A percentile compares a stretch with the other conserved stretches of the same genome.
Evolutionary conservation across 2,113 vertebrate species (phyloP).

Genomic region (Tachysurus vachellii): DNA sequence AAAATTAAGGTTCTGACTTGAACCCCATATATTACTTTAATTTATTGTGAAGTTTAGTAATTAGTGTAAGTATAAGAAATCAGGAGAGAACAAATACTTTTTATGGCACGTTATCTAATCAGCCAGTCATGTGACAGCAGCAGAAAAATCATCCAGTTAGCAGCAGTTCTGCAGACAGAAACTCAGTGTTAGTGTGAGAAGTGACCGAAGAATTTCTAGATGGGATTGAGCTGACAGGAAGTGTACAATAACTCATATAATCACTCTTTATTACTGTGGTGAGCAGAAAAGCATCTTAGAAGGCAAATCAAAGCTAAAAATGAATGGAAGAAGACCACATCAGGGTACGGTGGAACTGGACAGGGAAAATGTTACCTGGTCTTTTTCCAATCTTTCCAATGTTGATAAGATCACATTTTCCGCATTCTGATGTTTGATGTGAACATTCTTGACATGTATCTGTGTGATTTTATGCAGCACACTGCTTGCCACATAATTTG

Average conservation of each 20-base stretch:
- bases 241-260: neutral
- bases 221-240: neutral
- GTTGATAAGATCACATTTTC: neutral
- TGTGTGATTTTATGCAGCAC: neutral
- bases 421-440: neutral
- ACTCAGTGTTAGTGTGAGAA: neutral
- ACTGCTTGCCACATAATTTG: neutral
- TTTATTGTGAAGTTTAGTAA: neutral
- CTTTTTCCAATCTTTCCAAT: neutral
- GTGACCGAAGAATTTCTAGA: neutral
- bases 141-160: neutral
- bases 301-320: neutral
- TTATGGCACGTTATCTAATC: neutral
- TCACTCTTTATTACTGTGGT: neutral
- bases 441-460: neutral
- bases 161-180: neutral
- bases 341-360: neutral
- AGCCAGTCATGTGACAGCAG: neutral
- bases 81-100: neutral
- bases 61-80: neutral
- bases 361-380: neutral
- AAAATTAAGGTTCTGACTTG: neutral
- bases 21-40: neutral
- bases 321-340: neutral
- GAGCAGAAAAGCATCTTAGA: neutral